These are phyloP conservation scores for Anguilla obscura DNA, from an alignment of 2,797 vertebrate genomes.

Conservation along the genomic window DNA sequence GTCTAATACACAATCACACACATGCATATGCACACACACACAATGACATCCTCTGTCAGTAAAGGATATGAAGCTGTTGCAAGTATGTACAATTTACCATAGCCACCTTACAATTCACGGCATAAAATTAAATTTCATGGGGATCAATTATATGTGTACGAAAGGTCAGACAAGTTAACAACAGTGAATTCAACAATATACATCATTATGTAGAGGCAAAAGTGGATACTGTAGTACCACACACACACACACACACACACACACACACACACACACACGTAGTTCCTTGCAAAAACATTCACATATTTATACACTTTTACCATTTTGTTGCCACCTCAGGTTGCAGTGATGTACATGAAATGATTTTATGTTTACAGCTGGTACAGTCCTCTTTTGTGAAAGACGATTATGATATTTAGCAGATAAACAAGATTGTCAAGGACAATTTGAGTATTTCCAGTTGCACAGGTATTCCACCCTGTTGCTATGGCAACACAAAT, in stretches of 20 bases:
- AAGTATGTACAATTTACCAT: background rate
- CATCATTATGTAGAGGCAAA: background rate
- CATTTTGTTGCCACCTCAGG: background rate
- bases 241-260: background rate
- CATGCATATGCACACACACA: background rate
- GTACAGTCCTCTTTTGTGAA: background rate
- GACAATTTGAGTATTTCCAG: background rate
- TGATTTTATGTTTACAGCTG: background rate
- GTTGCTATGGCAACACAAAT: slow-evolving; percentile 3
- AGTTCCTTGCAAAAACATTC: background rate
- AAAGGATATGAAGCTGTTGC: background rate
- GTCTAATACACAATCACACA: background rate
- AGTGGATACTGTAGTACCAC: background rate
- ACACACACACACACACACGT: too few species aligned
- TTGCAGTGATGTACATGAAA: background rate
- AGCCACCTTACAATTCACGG: background rate
- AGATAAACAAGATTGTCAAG: background rate
- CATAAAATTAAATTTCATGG: background rate
- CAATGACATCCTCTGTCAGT: background rate
- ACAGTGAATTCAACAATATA: background rate
- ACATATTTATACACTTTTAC: background rate
- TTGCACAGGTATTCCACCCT: background rate
- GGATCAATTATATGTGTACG: background rate
- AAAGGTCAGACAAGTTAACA: background rate
- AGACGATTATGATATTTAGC: background rate